Evolutionary conservation across 2,113 vertebrate species (phyloP), one percentile per base, ranked within the genome.

Genomic region (Spea multiplicata): DNA sequence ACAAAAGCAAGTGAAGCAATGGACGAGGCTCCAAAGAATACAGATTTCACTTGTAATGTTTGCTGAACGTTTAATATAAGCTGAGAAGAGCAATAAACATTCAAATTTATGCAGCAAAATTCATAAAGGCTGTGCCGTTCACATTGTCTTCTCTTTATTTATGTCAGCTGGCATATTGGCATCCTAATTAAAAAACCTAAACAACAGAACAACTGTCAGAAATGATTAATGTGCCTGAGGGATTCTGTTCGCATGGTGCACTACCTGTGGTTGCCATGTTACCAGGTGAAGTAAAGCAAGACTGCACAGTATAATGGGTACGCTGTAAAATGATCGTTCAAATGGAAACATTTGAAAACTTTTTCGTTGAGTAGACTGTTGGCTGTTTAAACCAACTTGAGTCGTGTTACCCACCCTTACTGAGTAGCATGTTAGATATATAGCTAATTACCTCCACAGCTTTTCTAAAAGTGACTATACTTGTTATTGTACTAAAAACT

Each of bases 71-170:
- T 78, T 64, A 44, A 47, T 30, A 44, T 72, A 78, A 52, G 62
- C 57, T 47, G 72, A 65, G 14, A 78, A 78, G 67, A 66, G 59
- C 76, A 72, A 62, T 72, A 78, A 78, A 78, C 48, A 78, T 72
- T 78, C 3, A 78, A 66, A 78, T 72, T 6, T 78, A 78, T 78
- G 61, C 75, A 55, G n/a, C 66, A 49, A 44, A 17, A 64, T 78
- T 62, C 55, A 66, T 49, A 61, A 47, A 72, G 47, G 8, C 66
- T 49, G 45, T n/a, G 46, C 3, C 8, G 47, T 68, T 65, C 78
- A 82, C 83, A 81, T 82, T 78, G 74, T 78, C 83, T 84, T 77
- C 77, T 74, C 75, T 82, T 82, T 88, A 82, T 84, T 82, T 66
- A 62, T 8, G 2, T 81, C 53, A 66, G 71, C 30, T 81, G 53